These are phyloP conservation scores for Scalopus aquaticus DNA, from an alignment of 2,113 vertebrate genomes.

Conservation along the genomic window DNA sequence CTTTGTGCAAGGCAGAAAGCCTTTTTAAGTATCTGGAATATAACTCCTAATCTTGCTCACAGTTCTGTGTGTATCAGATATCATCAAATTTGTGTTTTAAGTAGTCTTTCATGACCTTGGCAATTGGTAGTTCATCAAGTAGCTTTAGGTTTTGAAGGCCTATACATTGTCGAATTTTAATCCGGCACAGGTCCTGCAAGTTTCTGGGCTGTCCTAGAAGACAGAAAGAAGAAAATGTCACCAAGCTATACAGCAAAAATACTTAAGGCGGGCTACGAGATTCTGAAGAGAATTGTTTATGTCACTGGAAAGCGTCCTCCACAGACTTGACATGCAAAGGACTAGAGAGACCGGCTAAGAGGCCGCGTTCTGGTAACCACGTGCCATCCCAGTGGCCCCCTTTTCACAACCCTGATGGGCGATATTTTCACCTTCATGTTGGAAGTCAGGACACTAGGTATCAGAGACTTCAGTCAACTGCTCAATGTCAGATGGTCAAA, in stretches of 20 bases:
- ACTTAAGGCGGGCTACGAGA: neutral
- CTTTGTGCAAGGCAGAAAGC: slow-evolving; percentile 89
- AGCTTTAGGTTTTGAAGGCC: slow-evolving; percentile 97
- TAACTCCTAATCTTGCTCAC: slow-evolving; percentile 83
- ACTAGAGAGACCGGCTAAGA: neutral
- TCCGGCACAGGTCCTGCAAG: slow-evolving; percentile 98
- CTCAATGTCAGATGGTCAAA: neutral
- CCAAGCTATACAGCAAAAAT: neutral
- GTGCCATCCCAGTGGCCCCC: neutral
- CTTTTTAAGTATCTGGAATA: slow-evolving; percentile 88
- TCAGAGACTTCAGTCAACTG: neutral
- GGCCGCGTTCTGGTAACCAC: rapidly evolving
- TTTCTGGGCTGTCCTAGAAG: slow-evolving; percentile 94
- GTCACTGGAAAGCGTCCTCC: neutral
- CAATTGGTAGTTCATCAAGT: slow-evolving; percentile 97
- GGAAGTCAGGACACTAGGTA: neutral
- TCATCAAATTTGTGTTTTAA: slow-evolving; percentile 99
- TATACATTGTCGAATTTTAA: slow-evolving; percentile 98
- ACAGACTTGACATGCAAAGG: neutral
- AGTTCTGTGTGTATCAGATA: slow-evolving; percentile 89
- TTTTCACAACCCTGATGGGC: neutral
- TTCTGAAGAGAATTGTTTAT: neutral
- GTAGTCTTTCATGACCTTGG: slow-evolving; percentile 99
- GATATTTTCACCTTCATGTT: neutral
- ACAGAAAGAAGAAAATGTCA: slow-evolving; percentile 73